Evolutionary conservation across 2,797 vertebrate species (phyloP), one percentile per base, ranked within the genome.

Genomic region (Tokudaia tokunoshimensis): DNA sequence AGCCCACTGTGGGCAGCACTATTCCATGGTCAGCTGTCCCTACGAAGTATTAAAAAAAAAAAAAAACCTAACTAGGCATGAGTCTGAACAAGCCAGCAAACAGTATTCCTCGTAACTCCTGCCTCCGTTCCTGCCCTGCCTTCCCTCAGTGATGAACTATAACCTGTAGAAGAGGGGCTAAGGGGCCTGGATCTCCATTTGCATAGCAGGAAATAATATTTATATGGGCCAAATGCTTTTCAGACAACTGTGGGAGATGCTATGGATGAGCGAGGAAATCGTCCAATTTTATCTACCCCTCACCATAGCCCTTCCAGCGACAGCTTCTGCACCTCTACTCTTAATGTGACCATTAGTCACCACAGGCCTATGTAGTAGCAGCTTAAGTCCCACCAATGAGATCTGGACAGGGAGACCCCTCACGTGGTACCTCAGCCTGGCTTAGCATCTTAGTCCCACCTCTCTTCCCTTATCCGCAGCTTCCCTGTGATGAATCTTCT

Each of bases 121-220:
- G 6, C 80, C 19, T 80, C 19, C n/a, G 17, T 80, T 55, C 79
- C 44, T 37, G 34, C 34, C 47, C 20, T 55, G 65, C 4, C 84
- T 72, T 37, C 22, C 61, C 65, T 41, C 65, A 11, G 22, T 17
- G 22, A 72, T 3, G 24, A 65, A 29, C 19, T 47, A 11, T 20
- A 47, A 34, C 20, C 34, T 86, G 31, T 72, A 55, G 47, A 92
- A 86, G 61, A 94, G 37, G 3, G 22, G 14, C 31, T 41, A 37
- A 89, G 13, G 37, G 19, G 82, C 26, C 75, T 83, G 34, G 83
- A 90, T 29, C 57, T 83, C 6, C 15, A 63, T 52, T 79, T 87
- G 41, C 47, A 87, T n/a, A 79, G 41, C 50, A 89, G 85, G 75
- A 79, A 92, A 75, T 50, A 92, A 41, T 86, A 9, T 91, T 74